Evolutionary conservation across 35 echinoderm and acorn worm species (phyloP), one percentile per base, ranked within the genome.

Genomic region (Strongylocentrotus purpuratus): DNA sequence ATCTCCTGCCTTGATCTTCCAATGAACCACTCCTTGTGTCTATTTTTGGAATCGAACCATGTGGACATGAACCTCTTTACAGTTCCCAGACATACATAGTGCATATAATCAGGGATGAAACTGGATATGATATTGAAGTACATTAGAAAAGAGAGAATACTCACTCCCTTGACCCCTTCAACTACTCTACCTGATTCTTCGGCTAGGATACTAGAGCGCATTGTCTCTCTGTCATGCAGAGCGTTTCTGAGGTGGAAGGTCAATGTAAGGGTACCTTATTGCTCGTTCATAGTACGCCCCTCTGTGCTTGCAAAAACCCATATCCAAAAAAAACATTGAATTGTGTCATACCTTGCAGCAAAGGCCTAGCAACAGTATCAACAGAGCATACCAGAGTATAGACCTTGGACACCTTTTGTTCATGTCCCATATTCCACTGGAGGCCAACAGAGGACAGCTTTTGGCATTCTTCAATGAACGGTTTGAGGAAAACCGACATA

Each of bases 251-350:
- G 94, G 31, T 28, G 13, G 22, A 14, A 18, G 94, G 11, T 46
- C 65, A 86, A 28, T 32, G n/a, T 86, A 95, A 2, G 94, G 94
- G 65, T 95, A 95, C n/a, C 78, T 95, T 33, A 87, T 33, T 87
- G 94, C 61, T 46, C 85, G 31, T 17, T 87, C 59, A 17, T 86
- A 11, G 61, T 95, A 95, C 85, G 87, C 85, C 25, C 94, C 94
- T 86, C 85, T 87, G 7, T 95, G 94, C 46, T 95, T 95, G 18
- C 94, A 87, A 46, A 46, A 95, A 87, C 22, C 94, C 95, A 33
- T 33, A 92, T 88, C 95, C 93, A 93, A 94, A 95, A 92, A 95
- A 95, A 20, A 85, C 52, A 88, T 95, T 95, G 60, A 95, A 95
- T 46, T 95, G 95, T 33, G 46, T 65, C 89, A 93, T 95, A 32